Evolutionary conservation across 1,140 invertebrate genomes (phyloP).

Genomic region (Stegodyphus mimosarum): DNA sequence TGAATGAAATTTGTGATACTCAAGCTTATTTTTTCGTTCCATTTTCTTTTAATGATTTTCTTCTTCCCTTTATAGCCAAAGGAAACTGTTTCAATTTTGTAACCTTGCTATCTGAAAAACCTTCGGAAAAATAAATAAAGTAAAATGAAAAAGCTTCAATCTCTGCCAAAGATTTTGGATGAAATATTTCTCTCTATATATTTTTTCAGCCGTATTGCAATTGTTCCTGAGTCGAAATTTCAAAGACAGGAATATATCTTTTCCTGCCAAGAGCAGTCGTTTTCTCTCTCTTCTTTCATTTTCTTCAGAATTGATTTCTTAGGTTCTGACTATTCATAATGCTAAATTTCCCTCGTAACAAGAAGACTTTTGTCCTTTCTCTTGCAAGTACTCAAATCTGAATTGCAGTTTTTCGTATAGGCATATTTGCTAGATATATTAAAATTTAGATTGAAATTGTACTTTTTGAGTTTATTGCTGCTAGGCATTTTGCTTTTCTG

Average conservation of each 20-base stretch:
- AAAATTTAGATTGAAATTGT: too few species aligned
- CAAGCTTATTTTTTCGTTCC: conserved; percentile 12
- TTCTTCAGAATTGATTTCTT: conserved; percentile 21
- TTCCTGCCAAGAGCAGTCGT: conserved; percentile 42
- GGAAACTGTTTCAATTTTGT: conserved; percentile 53
- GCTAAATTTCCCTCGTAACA: conserved; percentile 28
- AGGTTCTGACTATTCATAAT: conserved; percentile 56
- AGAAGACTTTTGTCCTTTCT: not conserved
- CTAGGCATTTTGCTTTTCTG: too few species aligned
- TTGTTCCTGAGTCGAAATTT: conserved; percentile 29
- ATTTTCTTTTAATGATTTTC: conserved; percentile 20
- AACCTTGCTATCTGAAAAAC: conserved; percentile 42
- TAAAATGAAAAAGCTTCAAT: conserved; percentile 21
- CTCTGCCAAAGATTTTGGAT: conserved; percentile 42
- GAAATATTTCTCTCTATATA: conserved; percentile 30
- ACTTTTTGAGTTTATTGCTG: too few species aligned
- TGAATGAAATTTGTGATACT: conserved; percentile 35
- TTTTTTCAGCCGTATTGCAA: too few species aligned
- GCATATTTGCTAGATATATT: too few species aligned
- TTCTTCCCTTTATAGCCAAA: conserved; percentile 19
- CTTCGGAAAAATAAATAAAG: not conserved
- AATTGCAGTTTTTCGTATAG: too few species aligned
- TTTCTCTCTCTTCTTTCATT: conserved; percentile 18
- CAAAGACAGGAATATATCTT: conserved; percentile 55
- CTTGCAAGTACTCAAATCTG: too few species aligned